Conservation (phyloP, 2,888 invertebrate species). For the Leptopterna dolabrata region DNA sequence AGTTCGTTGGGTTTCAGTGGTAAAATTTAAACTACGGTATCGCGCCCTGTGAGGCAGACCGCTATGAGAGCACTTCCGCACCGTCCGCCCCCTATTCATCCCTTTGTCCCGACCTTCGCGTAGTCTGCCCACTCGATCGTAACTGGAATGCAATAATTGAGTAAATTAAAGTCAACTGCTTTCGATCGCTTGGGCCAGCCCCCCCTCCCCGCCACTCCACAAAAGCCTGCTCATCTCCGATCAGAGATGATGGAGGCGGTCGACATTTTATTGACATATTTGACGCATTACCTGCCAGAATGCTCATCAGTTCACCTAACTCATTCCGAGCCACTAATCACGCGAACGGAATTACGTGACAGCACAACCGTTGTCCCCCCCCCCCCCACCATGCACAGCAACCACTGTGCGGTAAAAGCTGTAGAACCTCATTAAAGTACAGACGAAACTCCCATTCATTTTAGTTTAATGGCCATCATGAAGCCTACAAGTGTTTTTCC, state of each 20-base stretch:
- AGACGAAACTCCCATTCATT: no score
- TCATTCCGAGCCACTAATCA: not conserved
- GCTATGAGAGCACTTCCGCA: not conserved
- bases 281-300: not conserved
- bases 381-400: no score
- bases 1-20: not conserved
- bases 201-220: not conserved
- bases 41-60: not conserved
- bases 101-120: not conserved
- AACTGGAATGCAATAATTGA: constrained; percentile 26
- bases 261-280: not conserved
- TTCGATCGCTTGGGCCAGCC: not conserved
- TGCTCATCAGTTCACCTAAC: not conserved
- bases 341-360: not conserved
- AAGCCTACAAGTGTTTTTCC: no score
- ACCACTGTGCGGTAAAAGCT: no score
- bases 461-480: no score
- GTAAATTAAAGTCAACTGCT: constrained; percentile 18
- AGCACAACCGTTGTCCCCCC: not conserved
- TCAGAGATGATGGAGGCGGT: not conserved
- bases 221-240: not conserved
- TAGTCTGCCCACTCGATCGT: not conserved
- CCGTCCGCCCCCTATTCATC: not conserved
- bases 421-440: not conserved
- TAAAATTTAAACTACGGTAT: not conserved